These are phyloP conservation scores for Chelidonichthys spinosus DNA, from an alignment of 2,797 vertebrate species.

Conservation along the genomic window DNA sequence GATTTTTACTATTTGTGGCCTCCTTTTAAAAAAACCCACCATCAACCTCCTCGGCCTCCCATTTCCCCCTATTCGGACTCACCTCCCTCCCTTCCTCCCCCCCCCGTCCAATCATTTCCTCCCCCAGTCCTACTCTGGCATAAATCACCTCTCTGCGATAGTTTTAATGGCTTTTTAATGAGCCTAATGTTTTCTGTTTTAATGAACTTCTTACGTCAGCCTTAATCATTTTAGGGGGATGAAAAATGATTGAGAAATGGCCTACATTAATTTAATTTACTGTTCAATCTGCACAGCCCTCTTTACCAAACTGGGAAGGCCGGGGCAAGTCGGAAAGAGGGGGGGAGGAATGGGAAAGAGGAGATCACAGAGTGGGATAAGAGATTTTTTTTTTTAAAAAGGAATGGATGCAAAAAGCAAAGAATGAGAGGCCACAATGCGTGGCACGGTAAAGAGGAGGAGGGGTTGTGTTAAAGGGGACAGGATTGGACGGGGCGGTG, in stretches of 20 bases:
- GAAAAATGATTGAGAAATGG: slow-evolving; percentile 93
- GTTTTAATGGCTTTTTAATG: slow-evolving; percentile 98
- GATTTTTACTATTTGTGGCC: slow-evolving; percentile 60
- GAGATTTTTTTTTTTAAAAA: slow-evolving; percentile 1
- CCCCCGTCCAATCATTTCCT: slow-evolving; percentile 75
- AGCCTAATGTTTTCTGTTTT: slow-evolving; percentile 95
- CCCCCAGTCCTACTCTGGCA: slow-evolving; percentile 81
- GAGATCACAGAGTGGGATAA: slow-evolving; percentile 18
- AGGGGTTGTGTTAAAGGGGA: slow-evolving; percentile 9
- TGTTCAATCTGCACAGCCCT: slow-evolving; percentile 87
- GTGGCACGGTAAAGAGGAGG: slow-evolving; percentile 35
- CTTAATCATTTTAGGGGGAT: slow-evolving; percentile 93
- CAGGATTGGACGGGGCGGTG: slow-evolving; percentile 33
- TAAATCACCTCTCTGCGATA: slow-evolving; percentile 90
- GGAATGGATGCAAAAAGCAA: slow-evolving; percentile 17
- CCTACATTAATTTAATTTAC: slow-evolving; percentile 93
- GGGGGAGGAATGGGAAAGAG: slow-evolving; percentile 13
- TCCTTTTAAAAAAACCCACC: slow-evolving; percentile 60
- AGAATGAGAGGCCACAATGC: slow-evolving; percentile 10
- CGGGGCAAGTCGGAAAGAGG: slow-evolving; percentile 43
- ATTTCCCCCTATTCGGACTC: slow-evolving; percentile 65
- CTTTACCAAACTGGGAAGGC: slow-evolving; percentile 76
- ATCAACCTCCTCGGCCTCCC: slow-evolving; percentile 56
- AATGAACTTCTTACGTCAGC: slow-evolving; percentile 95
- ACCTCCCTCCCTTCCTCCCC: slow-evolving; percentile 38